Percentiles rank a stretch among this genome's conserved stretches.
phyloP scores from a whole-genome alignment of 2,888 invertebrate species.

The Philaethria dido region DNA sequence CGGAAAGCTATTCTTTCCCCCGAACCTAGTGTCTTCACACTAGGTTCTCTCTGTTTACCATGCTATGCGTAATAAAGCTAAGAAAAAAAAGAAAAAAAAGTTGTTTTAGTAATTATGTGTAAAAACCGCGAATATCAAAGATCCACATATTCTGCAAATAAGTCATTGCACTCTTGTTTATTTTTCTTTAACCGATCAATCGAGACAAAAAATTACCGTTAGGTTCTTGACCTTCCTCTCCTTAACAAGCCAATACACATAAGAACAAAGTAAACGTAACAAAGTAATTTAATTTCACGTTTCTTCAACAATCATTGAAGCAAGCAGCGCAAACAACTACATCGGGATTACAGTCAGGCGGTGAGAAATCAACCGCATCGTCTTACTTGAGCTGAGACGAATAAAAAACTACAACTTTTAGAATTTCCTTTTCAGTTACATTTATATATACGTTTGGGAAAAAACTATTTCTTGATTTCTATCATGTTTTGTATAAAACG shows the following conservation, averaged over 20 bases:
- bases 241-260: neutral
- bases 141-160: too few relatives aligned
- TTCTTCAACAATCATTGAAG: conserved; percentile 25
- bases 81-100: too few relatives aligned
- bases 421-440: neutral
- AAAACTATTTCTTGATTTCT: neutral
- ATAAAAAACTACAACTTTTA: conserved; percentile 24
- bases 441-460: conserved; percentile 7
- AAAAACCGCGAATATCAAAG: too few relatives aligned
- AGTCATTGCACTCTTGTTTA: too few relatives aligned
- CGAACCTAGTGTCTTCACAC: too few relatives aligned
- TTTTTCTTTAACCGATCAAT: too few relatives aligned
- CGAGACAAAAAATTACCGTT: too few relatives aligned
- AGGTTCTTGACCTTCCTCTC: neutral
- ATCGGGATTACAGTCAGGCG: conserved; percentile 16
- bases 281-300: neutral
- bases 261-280: neutral
- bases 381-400: neutral
- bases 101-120: too few relatives aligned
- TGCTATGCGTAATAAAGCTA: too few relatives aligned
- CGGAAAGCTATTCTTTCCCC: too few relatives aligned
- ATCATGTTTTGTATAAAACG: neutral
- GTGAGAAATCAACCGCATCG: conserved; percentile 29
- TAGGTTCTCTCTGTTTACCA: too few relatives aligned
- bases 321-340: conserved; percentile 11